These are phyloP conservation scores for Neuroterus valhalla DNA, from an alignment of 1,140 invertebrate species.

Conservation along the genomic window DNA sequence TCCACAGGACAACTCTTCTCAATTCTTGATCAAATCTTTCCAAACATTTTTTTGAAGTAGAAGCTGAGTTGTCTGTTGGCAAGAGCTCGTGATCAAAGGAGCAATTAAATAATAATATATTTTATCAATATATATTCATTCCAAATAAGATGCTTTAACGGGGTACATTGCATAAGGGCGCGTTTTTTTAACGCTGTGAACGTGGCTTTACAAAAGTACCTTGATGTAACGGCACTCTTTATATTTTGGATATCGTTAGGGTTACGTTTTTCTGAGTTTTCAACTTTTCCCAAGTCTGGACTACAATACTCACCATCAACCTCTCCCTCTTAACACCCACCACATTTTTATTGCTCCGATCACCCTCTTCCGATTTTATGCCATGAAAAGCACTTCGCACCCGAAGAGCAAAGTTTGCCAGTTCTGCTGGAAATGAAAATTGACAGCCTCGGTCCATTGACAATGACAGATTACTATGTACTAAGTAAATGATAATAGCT, in stretches of 20 bases:
- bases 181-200: slow-evolving; percentile 65
- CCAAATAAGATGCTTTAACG: slow-evolving; percentile 72
- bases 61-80: slow-evolving; percentile 42
- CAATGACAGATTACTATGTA: slow-evolving; percentile 63
- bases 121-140: slow-evolving; percentile 75
- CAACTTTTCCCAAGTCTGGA: slow-evolving; percentile 48
- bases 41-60: neutral
- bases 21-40: slow-evolving; percentile 22
- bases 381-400: slow-evolving; percentile 3
- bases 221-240: slow-evolving; percentile 52
- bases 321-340: neutral
- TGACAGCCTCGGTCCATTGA: slow-evolving; percentile 58
- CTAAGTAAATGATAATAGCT: slow-evolving; percentile 67
- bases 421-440: slow-evolving; percentile 35
- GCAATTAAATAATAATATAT: slow-evolving; percentile 65
- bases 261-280: slow-evolving; percentile 42
- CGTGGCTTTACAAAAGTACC: slow-evolving; percentile 72
- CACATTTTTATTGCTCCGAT: neutral
- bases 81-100: slow-evolving; percentile 45
- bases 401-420: slow-evolving; percentile 17
- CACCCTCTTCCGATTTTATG: neutral
- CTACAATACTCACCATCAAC: slow-evolving; percentile 50
- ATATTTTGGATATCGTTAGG: slow-evolving; percentile 47
- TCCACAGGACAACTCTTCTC: slow-evolving; percentile 40
- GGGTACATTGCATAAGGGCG: slow-evolving; percentile 64